Evolutionary conservation across 2,113 vertebrate genomes (phyloP).

Genomic region (Daboia siamensis): DNA sequence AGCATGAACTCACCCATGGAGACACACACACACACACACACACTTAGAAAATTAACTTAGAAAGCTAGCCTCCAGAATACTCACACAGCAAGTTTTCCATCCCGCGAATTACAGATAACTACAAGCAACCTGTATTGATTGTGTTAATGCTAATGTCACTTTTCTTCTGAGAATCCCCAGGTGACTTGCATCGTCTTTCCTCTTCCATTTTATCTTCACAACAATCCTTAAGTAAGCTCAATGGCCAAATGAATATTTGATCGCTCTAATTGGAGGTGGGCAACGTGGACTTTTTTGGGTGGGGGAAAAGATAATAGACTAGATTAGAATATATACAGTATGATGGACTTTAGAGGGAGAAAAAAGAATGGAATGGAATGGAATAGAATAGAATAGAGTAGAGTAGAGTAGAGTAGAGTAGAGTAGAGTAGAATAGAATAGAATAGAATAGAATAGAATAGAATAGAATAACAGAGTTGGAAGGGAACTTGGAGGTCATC

Average conservation of each 20-base stretch:
- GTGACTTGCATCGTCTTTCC: background rate
- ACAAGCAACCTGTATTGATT: background rate
- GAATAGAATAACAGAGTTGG: no score
- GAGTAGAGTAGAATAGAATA: no score
- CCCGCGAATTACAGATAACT: background rate
- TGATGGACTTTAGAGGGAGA: background rate
- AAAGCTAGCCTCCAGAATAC: background rate
- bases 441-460: no score
- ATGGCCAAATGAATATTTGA: background rate
- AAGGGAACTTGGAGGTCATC: no score
- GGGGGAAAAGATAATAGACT: background rate
- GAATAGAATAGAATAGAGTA: no score
- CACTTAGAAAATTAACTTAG: background rate
- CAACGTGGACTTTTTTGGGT: background rate
- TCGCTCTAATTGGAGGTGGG: background rate
- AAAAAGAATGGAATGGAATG: background rate
- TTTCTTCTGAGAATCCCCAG: background rate
- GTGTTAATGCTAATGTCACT: background rate
- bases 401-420: no score
- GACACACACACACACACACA: background rate
- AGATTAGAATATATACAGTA: background rate
- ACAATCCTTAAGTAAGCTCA: background rate
- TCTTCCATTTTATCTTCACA: background rate
- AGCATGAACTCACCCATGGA: background rate
- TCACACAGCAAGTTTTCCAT: background rate